Evolutionary conservation across 2,113 vertebrate genomes (phyloP).

Genomic region (Pelecanoides urinatrix): DNA sequence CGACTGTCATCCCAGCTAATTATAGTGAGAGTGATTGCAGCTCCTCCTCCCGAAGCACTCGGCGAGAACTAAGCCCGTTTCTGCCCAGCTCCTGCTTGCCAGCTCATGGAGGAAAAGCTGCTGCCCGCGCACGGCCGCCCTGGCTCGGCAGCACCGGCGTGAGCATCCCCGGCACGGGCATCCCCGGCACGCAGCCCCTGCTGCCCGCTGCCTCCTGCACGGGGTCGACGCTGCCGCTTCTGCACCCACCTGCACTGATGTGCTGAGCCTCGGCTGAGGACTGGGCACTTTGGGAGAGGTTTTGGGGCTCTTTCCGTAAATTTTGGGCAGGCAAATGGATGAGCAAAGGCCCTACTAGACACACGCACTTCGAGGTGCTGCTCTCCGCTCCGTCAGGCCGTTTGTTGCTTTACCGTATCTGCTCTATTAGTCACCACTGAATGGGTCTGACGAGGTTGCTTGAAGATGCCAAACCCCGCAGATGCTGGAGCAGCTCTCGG

Average conservation of each 20-base stretch:
- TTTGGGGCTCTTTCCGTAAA: neutral
- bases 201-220: neutral
- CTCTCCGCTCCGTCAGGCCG: accelerated
- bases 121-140: neutral
- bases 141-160: neutral
- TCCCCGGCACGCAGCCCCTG: neutral
- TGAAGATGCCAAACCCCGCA: neutral
- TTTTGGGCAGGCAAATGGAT: neutral
- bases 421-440: neutral
- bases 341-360: neutral
- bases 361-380: neutral
- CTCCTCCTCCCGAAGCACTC: neutral
- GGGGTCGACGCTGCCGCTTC: neutral
- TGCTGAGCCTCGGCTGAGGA: neutral
- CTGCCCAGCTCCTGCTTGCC: neutral
- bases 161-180: neutral
- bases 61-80: neutral
- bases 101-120: neutral
- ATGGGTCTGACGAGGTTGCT: neutral
- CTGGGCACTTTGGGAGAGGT: neutral
- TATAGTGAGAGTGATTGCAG: neutral
- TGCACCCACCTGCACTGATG: accelerated
- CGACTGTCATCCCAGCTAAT: constrained; percentile 5
- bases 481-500: neutral
- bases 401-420: neutral